A percentile compares a stretch with the other conserved stretches of the same genome.
Evolutionary conservation across 2,888 invertebrate species (phyloP).

Genomic region (Bimastos eiseni): DNA sequence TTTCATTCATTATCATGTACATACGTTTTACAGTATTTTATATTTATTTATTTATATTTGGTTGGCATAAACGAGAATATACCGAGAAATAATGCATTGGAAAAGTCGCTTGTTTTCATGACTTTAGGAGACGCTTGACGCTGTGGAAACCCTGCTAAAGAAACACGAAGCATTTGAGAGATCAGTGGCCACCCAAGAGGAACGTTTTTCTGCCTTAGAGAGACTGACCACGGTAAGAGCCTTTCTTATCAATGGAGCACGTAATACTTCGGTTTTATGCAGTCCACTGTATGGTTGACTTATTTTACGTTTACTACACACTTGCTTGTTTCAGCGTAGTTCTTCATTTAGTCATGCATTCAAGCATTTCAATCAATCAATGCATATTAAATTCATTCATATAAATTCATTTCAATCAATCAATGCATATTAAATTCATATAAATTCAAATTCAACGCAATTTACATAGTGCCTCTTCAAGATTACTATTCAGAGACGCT

Average conservation of each 20-base stretch:
- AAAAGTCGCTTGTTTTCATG: slow-evolving; percentile 8
- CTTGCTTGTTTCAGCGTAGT: neutral
- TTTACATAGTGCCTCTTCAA: too few species aligned
- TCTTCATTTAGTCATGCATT: neutral
- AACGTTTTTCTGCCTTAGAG: slow-evolving; percentile 95
- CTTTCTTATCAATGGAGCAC: neutral
- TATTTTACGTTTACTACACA: neutral
- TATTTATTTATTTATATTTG: neutral
- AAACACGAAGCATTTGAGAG: slow-evolving; percentile 99
- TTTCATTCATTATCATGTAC: too few species aligned
- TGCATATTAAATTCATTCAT: too few species aligned
- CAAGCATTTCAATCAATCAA: too few species aligned
- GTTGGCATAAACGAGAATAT: neutral
- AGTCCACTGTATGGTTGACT: neutral
- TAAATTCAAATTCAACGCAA: too few species aligned
- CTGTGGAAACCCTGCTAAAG: slow-evolving; percentile 97
- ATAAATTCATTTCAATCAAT: too few species aligned
- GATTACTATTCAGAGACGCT: too few species aligned
- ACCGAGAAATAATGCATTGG: neutral
- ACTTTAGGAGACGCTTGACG: slow-evolving; percentile 86
- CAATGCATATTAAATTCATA: too few species aligned
- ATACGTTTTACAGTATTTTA: neutral
- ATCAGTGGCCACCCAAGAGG: slow-evolving; percentile 97
- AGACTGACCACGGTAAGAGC: slow-evolving; percentile 83
- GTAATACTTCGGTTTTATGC: neutral